Base-by-base conservation (phyloP, 2,797 vertebrate species). In the Premnoplex brunnescens region DNA sequence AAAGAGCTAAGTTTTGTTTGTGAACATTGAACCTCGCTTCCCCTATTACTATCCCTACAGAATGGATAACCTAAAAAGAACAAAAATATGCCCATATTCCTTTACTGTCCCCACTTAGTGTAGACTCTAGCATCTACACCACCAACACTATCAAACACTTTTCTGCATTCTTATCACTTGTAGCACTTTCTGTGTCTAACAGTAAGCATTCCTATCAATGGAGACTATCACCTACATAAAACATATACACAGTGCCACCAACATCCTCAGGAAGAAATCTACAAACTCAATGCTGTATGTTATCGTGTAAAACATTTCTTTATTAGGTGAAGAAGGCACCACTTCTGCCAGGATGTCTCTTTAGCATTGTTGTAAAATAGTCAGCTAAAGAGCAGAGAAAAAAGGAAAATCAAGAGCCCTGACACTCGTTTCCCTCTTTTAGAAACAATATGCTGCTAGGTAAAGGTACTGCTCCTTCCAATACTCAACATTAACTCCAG, bases 261-360 rank as follows among this genome's bases (percentile, higher is more conserved):
- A 22, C 10, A 22, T 3, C 23, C 51, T 75, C 18, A 34, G 22
- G 44, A 90, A 84, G 44, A 81, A 36, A 64, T 19, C 32, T 39
- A 9, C 5, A 1, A 76, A 62, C 44, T 32, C 41, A 5, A 0
- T 14, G 14, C 5, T 23, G 1, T 7, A 12, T 26, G 17, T 37
- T 59, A 14, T 0, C 46, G 59, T 5, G 9, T 20, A 36, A 32
- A 85, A 49, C 22, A 64, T 8, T 73, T 58, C 15, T 14, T 8
- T 49, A 37, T 24, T 67, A 49, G 3, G 1, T 32, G 30, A 85
- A 72, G 37, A 63, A 88, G 30, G 24, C 54, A 72, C 15, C 26
- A 60, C 24, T 75, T 63, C 12, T 59, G n/a, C 4, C 60, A 59
- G 18, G 10, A 22, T 7, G 10, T 46, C 34, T 66, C 52, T 71